A percentile compares a stretch with the other conserved stretches of the same genome.
Conservation (phyloP, 1,140 invertebrate species). For the Trigoniulus corallinus region DNA sequence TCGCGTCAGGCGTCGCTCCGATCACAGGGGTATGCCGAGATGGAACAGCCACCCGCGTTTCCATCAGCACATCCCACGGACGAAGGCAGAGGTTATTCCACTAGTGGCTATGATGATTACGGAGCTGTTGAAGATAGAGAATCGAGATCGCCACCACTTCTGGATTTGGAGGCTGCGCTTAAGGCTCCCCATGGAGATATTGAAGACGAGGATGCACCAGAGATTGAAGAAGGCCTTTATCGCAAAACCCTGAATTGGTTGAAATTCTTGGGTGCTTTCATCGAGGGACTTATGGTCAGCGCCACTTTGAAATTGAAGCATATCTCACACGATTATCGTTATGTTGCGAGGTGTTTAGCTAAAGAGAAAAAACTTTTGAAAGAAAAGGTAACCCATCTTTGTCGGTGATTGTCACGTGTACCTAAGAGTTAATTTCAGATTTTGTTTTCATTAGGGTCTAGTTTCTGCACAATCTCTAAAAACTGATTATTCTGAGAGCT, state of each 20-base stretch:
- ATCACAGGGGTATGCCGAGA: background rate
- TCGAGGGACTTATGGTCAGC: slow-evolving; percentile 70
- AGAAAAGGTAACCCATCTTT: slow-evolving; percentile 17
- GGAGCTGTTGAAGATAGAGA: background rate
- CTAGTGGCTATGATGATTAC: background rate
- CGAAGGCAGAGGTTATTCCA: too few relatives aligned
- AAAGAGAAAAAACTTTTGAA: slow-evolving; percentile 63
- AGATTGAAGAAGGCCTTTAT: slow-evolving; percentile 8
- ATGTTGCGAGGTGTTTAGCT: slow-evolving; percentile 51
- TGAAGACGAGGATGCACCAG: background rate
- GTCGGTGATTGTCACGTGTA: background rate
- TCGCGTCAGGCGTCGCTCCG: background rate
- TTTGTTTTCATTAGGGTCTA: background rate
- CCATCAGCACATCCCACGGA: background rate
- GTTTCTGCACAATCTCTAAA: slow-evolving; percentile 18
- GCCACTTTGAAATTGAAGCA: slow-evolving; percentile 68
- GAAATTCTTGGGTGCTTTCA: slow-evolving; percentile 45
- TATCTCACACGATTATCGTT: slow-evolving; percentile 82
- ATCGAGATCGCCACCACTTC: background rate
- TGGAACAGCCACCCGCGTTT: background rate
- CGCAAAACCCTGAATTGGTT: slow-evolving; percentile 25
- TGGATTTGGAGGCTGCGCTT: background rate
- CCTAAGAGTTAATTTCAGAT: background rate
- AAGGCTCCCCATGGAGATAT: background rate
- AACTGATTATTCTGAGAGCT: slow-evolving; percentile 4